Conservation (phyloP, 2,113 vertebrate species). For the Rafetus swinhoei region DNA sequence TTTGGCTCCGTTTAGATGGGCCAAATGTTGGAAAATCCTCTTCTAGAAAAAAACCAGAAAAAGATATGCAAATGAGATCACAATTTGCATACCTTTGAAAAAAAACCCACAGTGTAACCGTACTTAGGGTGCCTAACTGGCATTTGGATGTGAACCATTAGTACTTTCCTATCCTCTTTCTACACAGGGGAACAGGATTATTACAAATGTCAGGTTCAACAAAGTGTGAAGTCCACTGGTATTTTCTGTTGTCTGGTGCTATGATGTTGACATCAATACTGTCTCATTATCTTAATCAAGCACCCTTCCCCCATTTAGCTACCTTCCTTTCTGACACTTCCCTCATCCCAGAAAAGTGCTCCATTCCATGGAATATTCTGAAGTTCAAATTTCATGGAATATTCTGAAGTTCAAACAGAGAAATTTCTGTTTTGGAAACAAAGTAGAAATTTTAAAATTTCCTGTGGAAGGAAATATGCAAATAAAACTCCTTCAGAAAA, state of each 20-base stretch:
- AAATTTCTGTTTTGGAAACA: neutral
- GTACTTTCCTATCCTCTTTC: neutral
- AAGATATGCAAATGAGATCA: too few species aligned
- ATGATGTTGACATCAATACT: neutral
- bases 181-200: neutral
- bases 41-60: too few species aligned
- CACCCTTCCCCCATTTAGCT: accelerated
- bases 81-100: too few species aligned
- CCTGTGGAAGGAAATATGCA: neutral
- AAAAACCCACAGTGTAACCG: too few species aligned
- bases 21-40: too few species aligned
- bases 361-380: neutral
- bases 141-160: neutral
- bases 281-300: neutral
- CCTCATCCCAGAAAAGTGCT: neutral
- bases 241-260: neutral
- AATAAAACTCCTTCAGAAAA: neutral
- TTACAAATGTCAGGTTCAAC: neutral
- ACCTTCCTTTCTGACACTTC: neutral
- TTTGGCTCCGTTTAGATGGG: too few species aligned
- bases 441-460: neutral
- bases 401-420: neutral
- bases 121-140: neutral
- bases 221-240: neutral
- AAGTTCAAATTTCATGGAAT: neutral